Percentiles rank a stretch among this genome's conserved stretches.
Conservation (phyloP, 2,797 vertebrate species). For the Muscicapa striata region DNA sequence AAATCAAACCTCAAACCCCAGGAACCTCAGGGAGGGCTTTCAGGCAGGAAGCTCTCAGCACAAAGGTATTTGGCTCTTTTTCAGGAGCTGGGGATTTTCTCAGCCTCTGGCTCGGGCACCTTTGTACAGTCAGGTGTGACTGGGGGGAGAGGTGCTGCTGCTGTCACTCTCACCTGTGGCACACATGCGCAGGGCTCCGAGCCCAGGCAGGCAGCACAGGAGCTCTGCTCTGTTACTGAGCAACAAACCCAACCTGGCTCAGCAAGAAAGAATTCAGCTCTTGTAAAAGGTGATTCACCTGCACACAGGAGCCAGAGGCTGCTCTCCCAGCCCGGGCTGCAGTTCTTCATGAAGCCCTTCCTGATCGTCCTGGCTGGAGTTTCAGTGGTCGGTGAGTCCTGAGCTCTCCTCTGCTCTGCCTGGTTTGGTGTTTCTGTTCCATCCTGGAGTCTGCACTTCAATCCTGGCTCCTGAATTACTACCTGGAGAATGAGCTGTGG, state of each 20-base stretch:
- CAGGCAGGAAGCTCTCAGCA: constrained; percentile 51
- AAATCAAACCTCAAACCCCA: not conserved
- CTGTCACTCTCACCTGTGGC: not conserved
- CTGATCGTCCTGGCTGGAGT: constrained; percentile 1
- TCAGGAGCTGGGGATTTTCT: constrained; percentile 10
- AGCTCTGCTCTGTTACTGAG: not conserved
- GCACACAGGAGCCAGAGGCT: not conserved
- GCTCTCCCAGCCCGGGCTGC: not conserved
- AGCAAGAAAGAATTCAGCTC: not conserved
- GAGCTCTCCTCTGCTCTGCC: not conserved
- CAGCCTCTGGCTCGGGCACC: not conserved
- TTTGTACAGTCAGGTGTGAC: not conserved
- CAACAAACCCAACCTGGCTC: not conserved
- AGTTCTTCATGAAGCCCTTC: constrained; percentile 51
- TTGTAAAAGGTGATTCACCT: not conserved
- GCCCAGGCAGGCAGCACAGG: not conserved
- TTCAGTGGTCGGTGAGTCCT: constrained; percentile 51
- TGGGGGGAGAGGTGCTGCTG: not conserved
- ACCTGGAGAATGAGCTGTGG: not conserved
- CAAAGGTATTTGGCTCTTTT: constrained; percentile 1
- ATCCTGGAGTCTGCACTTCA: not conserved
- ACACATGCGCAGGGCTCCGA: not conserved
- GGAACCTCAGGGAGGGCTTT: not conserved
- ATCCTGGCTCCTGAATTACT: not conserved
- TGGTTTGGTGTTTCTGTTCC: not conserved